Percentiles rank a stretch among this genome's conserved stretches.
Conservation (phyloP, 2,888 invertebrate genomes). For the Caenorhabditis japonica region DNA sequence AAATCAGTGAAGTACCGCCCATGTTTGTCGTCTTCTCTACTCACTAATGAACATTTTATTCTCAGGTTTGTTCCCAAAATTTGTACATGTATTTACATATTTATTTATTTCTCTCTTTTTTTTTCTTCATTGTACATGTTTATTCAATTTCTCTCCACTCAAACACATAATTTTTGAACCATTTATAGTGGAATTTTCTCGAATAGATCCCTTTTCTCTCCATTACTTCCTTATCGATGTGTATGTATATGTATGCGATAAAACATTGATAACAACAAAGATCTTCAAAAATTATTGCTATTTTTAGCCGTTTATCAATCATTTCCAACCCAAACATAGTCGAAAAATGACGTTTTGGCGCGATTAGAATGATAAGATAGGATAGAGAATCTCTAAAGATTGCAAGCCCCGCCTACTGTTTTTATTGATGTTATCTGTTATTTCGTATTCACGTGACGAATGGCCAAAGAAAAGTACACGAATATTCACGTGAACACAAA, state of each 20-base stretch:
- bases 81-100: too few species aligned
- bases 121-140: too few species aligned
- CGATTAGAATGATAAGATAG: neutral
- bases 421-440: too few species aligned
- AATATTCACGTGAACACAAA: too few species aligned
- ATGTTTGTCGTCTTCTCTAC: too few species aligned
- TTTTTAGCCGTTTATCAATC: constrained; percentile 39
- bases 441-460: constrained; percentile 4
- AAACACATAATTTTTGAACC: neutral
- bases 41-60: too few species aligned
- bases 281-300: constrained; percentile 29
- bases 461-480: constrained; percentile 2
- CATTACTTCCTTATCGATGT: neutral
- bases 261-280: constrained; percentile 8
- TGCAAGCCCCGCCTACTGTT: constrained; percentile 20
- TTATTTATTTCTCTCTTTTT: too few species aligned
- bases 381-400: constrained; percentile 27
- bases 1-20: too few species aligned
- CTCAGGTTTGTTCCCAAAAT: too few species aligned
- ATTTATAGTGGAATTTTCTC: constrained; percentile 19
- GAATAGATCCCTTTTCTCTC: constrained; percentile 6
- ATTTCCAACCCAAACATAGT: constrained; percentile 16
- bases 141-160: constrained; percentile 1
- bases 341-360: constrained; percentile 20
- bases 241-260: neutral